Evolutionary conservation across 1,140 invertebrate species (phyloP).

Genomic region (Ips typographus): DNA sequence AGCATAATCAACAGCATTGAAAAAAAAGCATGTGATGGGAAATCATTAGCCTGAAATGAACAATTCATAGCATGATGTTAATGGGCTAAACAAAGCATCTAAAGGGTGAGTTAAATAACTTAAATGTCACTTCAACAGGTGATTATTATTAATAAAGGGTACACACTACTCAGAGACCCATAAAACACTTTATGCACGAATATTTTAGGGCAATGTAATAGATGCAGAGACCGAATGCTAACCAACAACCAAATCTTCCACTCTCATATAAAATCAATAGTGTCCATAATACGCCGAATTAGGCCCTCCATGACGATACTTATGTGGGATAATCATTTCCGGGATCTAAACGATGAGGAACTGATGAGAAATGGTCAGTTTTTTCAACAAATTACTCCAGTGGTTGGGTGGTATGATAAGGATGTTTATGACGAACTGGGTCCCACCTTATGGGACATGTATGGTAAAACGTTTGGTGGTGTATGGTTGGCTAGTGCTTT

Average conservation of each 20-base stretch:
- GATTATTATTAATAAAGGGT: no score
- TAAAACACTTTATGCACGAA: no score
- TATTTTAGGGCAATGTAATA: slow-evolving; percentile 58
- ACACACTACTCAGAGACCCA: no score
- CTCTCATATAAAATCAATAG: slow-evolving; percentile 67
- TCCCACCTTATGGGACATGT: slow-evolving; percentile 72
- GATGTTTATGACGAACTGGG: slow-evolving; percentile 56
- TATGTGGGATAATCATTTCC: slow-evolving; percentile 95
- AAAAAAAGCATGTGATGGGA: no score
- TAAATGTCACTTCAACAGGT: no score
- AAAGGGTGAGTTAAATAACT: no score
- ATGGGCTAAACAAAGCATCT: no score
- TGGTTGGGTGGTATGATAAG: slow-evolving; percentile 77
- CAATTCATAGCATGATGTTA: no score
- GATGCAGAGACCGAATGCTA: slow-evolving; percentile 57
- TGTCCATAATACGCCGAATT: slow-evolving; percentile 62
- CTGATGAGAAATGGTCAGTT: slow-evolving; percentile 52
- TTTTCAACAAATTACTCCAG: slow-evolving; percentile 62
- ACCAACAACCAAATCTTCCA: slow-evolving; percentile 57
- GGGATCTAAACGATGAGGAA: slow-evolving; percentile 65
- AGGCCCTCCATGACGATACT: slow-evolving; percentile 61
- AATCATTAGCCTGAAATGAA: no score
- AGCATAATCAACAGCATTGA: no score
- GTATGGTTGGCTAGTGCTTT: slow-evolving; percentile 92
- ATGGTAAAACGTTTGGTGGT: slow-evolving; percentile 75